Evolutionary conservation across 2,113 vertebrate genomes (phyloP).

Genomic region (Hippopotamus amphibius): DNA sequence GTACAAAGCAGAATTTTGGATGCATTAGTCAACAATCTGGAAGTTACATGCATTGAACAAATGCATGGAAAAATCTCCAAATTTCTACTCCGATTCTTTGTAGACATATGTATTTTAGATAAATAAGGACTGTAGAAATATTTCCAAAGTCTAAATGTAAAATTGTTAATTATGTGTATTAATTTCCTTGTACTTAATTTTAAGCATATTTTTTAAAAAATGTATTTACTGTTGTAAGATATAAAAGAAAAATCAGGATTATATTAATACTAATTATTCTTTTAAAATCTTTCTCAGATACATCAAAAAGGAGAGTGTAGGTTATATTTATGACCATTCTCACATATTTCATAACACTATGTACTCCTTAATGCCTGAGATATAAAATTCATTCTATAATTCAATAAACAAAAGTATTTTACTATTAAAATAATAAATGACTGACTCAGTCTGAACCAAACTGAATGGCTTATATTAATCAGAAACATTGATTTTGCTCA

Average conservation of each 20-base stretch:
- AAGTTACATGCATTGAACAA: neutral
- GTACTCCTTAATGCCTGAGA: neutral
- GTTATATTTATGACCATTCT: neutral
- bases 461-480: slow-evolving; percentile 1
- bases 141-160: slow-evolving; percentile 3
- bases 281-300: neutral
- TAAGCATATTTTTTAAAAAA: neutral
- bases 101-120: neutral
- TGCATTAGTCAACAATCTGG: neutral
- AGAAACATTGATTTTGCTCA: neutral
- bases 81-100: neutral
- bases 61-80: neutral
- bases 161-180: neutral
- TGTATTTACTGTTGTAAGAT: neutral
- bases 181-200: neutral
- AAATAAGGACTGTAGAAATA: neutral
- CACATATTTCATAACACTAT: neutral
- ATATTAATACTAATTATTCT: neutral
- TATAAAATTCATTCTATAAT: neutral
- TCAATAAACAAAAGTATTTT: slow-evolving; percentile 13
- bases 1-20: neutral
- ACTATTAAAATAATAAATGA: slow-evolving; percentile 15
- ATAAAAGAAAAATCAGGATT: neutral
- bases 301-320: neutral
- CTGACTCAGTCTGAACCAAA: neutral